Percentiles rank a stretch among this genome's conserved stretches.
phyloP scores from a whole-genome alignment of 2,888 invertebrate species.

The Lysandra bellargus region DNA sequence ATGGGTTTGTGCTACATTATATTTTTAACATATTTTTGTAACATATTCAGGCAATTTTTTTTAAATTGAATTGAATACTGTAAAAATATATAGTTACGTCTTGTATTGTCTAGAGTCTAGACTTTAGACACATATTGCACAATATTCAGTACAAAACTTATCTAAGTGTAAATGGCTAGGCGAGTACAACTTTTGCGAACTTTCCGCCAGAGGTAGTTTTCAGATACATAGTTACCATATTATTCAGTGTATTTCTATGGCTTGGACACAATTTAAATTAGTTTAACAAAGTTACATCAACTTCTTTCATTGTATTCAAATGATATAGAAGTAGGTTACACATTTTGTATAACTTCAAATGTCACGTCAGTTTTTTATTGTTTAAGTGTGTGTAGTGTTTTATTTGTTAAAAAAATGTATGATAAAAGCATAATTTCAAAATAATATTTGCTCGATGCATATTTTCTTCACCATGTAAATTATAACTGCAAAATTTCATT shows the following conservation, averaged over 20 bases:
- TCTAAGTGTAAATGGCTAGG: constrained; percentile 24
- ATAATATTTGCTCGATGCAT: too few relatives aligned
- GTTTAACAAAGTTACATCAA: neutral
- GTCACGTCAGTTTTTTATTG: too few relatives aligned
- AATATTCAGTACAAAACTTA: constrained; percentile 5
- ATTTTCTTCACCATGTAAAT: too few relatives aligned
- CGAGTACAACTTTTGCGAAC: constrained; percentile 16
- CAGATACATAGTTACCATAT: constrained; percentile 18
- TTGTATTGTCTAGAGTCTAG: neutral
- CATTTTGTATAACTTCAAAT: neutral
- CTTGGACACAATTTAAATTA: constrained; percentile 27
- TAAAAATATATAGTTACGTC: neutral
- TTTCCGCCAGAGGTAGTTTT: constrained; percentile 24
- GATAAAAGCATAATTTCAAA: too few relatives aligned
- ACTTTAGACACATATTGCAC: neutral
- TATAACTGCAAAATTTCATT: too few relatives aligned
- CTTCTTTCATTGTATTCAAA: constrained; percentile 2
- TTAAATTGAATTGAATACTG: neutral
- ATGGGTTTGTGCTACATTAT: too few relatives aligned
- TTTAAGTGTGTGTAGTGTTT: too few relatives aligned
- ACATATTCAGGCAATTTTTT: too few relatives aligned
- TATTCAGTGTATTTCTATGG: constrained; percentile 14
- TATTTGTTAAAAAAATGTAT: too few relatives aligned
- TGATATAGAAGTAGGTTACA: neutral
- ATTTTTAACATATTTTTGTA: too few relatives aligned